Conservation (phyloP, 2,888 invertebrate genomes). For the Neria commutata region DNA sequence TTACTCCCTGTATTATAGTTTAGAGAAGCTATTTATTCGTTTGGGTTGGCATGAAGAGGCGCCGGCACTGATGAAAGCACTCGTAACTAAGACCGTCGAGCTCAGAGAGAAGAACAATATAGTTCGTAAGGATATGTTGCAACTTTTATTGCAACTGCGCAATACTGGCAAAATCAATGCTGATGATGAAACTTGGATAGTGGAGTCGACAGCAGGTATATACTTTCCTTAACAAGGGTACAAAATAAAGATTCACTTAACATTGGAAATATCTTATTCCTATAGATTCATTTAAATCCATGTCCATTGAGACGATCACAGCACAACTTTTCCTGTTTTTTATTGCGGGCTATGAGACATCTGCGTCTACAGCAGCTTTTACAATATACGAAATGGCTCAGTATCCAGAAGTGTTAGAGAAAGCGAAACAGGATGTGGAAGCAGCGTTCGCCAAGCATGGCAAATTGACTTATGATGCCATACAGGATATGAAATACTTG, state of each 20-base stretch:
- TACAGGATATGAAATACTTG: slow-evolving; percentile 62
- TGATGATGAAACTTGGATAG: slow-evolving; percentile 47
- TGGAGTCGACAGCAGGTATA: slow-evolving; percentile 40
- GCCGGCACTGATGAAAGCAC: slow-evolving; percentile 54
- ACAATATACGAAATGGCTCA: slow-evolving; percentile 61
- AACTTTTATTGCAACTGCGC: slow-evolving; percentile 61
- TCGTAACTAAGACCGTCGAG: slow-evolving; percentile 60
- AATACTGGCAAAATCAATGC: slow-evolving; percentile 50
- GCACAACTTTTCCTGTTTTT: slow-evolving; percentile 62
- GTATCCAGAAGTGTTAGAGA: slow-evolving; percentile 57
- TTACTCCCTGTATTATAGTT: slow-evolving; percentile 34
- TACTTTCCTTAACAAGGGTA: not conserved
- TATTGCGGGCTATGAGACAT: slow-evolving; percentile 63
- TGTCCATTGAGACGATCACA: slow-evolving; percentile 54
- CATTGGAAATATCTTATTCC: not conserved
- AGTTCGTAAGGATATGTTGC: slow-evolving; percentile 61
- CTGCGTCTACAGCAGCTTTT: slow-evolving; percentile 59
- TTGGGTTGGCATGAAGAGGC: slow-evolving; percentile 44
- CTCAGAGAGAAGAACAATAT: slow-evolving; percentile 58
- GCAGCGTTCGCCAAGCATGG: slow-evolving; percentile 50
- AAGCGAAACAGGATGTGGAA: slow-evolving; percentile 58
- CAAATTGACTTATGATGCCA: slow-evolving; percentile 59
- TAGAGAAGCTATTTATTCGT: slow-evolving; percentile 50
- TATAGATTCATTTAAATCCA: slow-evolving; percentile 36
- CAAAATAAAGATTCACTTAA: not conserved